Percentiles rank a stretch among this genome's conserved stretches.
Conservation (phyloP, 1,140 invertebrate genomes). For the Asobara japonica region DNA sequence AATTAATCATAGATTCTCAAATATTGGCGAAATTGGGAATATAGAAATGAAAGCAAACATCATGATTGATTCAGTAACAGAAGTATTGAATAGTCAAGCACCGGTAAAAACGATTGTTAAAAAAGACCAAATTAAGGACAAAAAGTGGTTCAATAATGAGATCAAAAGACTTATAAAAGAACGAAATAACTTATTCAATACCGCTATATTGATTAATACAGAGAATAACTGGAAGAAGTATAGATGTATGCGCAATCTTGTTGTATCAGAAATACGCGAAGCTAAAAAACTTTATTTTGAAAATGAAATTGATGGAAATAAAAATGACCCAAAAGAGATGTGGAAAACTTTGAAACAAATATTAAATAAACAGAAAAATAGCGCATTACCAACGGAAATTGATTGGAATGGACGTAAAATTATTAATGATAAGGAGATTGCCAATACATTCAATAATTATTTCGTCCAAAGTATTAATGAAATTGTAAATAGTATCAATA, state of each 20-base stretch:
- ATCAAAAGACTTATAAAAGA: not conserved
- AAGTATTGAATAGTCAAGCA: conserved; percentile 4
- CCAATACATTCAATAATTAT: conserved; percentile 19
- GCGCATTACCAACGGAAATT: not conserved
- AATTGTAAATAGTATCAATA: not conserved
- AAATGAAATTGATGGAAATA: conserved; percentile 15
- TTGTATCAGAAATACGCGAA: conserved; percentile 1
- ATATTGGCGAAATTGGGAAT: not conserved
- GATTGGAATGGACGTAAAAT: not conserved
- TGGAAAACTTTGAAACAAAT: conserved; percentile 18
- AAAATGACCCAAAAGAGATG: not conserved
- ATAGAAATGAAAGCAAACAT: not conserved
- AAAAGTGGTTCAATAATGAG: conserved; percentile 23
- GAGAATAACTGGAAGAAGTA: not conserved
- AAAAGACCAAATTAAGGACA: conserved; percentile 10
- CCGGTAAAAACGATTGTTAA: conserved; percentile 7
- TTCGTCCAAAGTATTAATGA: conserved; percentile 9
- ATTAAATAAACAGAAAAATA: not conserved
- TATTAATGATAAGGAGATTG: not conserved
- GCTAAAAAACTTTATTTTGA: conserved; percentile 14
- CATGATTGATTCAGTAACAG: not conserved
- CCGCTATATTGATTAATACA: not conserved
- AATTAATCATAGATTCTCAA: not conserved
- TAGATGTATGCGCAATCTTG: not conserved
- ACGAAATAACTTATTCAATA: conserved; percentile 18